Evolutionary conservation across 2,113 vertebrate species (phyloP), one percentile per base, ranked within the genome.

Genomic region (Brachyhypopomus occidentalis): DNA sequence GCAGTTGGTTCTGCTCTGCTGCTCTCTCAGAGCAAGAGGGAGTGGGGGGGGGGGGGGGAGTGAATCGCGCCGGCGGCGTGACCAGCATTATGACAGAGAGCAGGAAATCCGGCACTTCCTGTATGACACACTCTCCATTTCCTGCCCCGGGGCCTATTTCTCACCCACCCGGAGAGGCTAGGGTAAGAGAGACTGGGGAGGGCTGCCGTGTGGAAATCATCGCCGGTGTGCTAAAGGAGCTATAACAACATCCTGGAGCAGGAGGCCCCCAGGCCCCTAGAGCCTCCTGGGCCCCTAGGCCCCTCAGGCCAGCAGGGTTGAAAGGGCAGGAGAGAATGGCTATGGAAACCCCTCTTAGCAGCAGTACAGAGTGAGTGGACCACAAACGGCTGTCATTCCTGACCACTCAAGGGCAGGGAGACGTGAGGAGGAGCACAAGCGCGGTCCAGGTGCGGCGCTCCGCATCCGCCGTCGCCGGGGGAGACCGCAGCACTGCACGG

Each of bases 161-260:
- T 90, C 88, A 88, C 88, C 77, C 88, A 85, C 82, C 84, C 86
- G 87, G 86, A 82, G 85, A 87, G 59, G 67, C 45, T 52, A 14
- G 45, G 45, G 45, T 52, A 52, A 52, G 45, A 11, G 9, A 11
- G 41, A 11, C 41, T 6, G 41, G 41, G 6, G 41, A 45, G 45
- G 45, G 45, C 5, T 14, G 45, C 45, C 45, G 45, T 52, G 81
- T 88, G 81, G 60, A 74, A 82, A 83, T 83, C 87, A 88, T 84
- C 77, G 78, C 70, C 41, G 67, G 86, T 85, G 87, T 81, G 85
- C 87, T 86, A 81, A 87, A 78, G 75, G 78, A 82, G 87, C 81
- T 89, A 87, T 89, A 89, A 88, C 87, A 90, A 90, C 88, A 89
- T 89, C 87, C 86, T 89, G 84, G 77, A 86, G 85, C 81, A 86